phyloP scores from a whole-genome alignment of 2,113 vertebrate genomes.

The Ailurus styani region DNA sequence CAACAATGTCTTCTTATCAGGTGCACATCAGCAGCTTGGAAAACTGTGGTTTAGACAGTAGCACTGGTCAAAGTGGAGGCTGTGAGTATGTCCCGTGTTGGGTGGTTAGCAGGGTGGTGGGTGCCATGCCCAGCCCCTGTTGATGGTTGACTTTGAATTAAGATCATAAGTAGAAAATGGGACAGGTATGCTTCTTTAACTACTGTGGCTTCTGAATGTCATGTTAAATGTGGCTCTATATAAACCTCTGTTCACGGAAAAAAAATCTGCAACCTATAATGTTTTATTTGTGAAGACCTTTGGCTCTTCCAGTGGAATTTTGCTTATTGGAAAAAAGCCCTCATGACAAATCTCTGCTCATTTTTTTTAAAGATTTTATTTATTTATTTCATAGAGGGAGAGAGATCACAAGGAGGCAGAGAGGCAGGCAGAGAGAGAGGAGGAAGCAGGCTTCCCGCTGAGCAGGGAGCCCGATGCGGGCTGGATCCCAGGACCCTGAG shows the following conservation, averaged over 20 bases:
- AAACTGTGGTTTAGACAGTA: neutral
- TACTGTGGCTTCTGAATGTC: neutral
- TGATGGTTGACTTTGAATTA: neutral
- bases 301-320: neutral
- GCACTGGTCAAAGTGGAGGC: neutral
- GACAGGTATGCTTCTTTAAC: neutral
- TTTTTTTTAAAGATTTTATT: too few species aligned
- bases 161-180: neutral
- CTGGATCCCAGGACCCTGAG: too few species aligned
- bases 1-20: conserved; percentile 92
- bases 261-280: neutral
- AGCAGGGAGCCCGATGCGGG: too few species aligned
- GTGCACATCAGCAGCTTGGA: conserved; percentile 62
- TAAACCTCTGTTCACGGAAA: neutral
- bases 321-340: neutral
- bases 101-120: neutral
- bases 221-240: neutral
- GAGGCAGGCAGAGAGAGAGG: too few species aligned
- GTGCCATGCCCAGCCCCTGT: neutral
- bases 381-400: too few species aligned
- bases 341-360: neutral
- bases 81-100: neutral
- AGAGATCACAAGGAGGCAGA: too few species aligned
- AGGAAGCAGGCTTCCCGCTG: too few species aligned
- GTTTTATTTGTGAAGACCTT: neutral